Evolutionary conservation across 2,888 invertebrate genomes (phyloP).

Genomic region (Agrotis ipsilon): DNA sequence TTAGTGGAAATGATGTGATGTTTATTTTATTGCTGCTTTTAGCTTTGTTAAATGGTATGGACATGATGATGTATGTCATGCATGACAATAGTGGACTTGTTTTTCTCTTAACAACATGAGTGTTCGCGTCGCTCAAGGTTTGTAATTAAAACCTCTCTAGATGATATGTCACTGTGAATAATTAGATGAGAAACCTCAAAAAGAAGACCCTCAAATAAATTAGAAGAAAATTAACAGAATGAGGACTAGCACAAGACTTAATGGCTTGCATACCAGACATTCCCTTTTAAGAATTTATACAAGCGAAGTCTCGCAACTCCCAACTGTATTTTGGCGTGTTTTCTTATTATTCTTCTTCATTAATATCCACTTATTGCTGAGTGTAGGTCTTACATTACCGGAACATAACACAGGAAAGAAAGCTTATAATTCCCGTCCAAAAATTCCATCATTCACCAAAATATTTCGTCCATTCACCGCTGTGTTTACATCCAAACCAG

Average conservation of each 20-base stretch:
- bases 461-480: conserved; percentile 52
- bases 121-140: background rate
- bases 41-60: background rate
- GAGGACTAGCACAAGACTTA: too few species aligned
- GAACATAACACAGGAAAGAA: conserved; percentile 30
- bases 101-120: too few species aligned
- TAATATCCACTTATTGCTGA: too few species aligned
- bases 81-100: background rate
- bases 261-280: too few species aligned
- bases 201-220: too few species aligned
- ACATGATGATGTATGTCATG: background rate
- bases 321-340: too few species aligned
- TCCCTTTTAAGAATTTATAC: too few species aligned
- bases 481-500: conserved; percentile 57
- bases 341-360: too few species aligned
- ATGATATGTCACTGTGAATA: too few species aligned
- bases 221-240: too few species aligned
- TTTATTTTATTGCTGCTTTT: conserved; percentile 19
- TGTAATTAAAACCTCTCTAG: background rate
- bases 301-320: too few species aligned
- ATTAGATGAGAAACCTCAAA: too few species aligned
- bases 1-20: conserved; percentile 27
- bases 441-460: conserved; percentile 42
- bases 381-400: background rate
- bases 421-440: conserved; percentile 31